Conservation (phyloP, 1,140 invertebrate genomes). For the Carposina sasakii region DNA sequence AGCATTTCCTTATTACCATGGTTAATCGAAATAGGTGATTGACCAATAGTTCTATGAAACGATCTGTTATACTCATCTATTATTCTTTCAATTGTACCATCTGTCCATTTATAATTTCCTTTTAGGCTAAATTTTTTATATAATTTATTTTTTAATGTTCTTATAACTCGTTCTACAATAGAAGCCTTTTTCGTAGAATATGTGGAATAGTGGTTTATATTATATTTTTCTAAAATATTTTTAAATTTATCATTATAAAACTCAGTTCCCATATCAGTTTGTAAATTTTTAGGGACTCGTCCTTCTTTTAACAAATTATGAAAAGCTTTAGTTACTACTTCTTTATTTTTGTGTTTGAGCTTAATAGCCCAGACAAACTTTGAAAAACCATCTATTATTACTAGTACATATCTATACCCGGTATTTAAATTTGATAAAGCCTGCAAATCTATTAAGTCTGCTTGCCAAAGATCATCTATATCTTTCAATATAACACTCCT, state of each 20-base stretch:
- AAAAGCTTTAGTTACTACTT: slow-evolving; percentile 20
- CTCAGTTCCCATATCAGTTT: slow-evolving; percentile 61
- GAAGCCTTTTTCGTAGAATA: slow-evolving; percentile 57
- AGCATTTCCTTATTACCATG: slow-evolving; percentile 24
- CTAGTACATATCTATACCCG: slow-evolving; percentile 59
- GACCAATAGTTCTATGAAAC: slow-evolving; percentile 57
- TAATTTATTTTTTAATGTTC: slow-evolving; percentile 60
- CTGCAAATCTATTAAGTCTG: slow-evolving; percentile 51
- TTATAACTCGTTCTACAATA: slow-evolving; percentile 62
- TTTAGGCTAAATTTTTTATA: slow-evolving; percentile 56
- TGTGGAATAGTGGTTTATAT: slow-evolving; percentile 62
- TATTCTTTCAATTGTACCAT: slow-evolving; percentile 39
- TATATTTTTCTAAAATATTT: slow-evolving; percentile 35
- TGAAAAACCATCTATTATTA: slow-evolving; percentile 16
- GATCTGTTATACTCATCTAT: slow-evolving; percentile 56
- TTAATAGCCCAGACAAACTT: slow-evolving; percentile 62
- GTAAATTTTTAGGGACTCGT: slow-evolving; percentile 50
- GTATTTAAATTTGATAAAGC: slow-evolving; percentile 44
- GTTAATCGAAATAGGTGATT: slow-evolving; percentile 46
- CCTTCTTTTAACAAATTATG: slow-evolving; percentile 27
- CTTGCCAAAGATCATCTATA: slow-evolving; percentile 52
- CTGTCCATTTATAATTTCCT: slow-evolving; percentile 49
- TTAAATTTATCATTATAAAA: slow-evolving; percentile 51
- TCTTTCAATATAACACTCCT: slow-evolving; percentile 37
- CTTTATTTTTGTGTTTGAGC: slow-evolving; percentile 62